phyloP scores from a whole-genome alignment of 2,888 invertebrate species.

The Selenia dentaria region DNA sequence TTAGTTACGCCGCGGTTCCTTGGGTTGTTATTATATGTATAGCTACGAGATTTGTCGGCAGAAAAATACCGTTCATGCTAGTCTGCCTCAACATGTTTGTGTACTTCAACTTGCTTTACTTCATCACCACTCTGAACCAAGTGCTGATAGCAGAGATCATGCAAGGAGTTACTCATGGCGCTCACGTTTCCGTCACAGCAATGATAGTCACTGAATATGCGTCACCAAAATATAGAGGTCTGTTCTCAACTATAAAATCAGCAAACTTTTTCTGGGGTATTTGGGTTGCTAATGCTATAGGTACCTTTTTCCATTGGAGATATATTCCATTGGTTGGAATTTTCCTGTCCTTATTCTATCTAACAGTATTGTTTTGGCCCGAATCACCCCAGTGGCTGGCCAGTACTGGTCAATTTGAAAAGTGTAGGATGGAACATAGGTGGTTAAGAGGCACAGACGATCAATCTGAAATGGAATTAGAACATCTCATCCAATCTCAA shows the following conservation, averaged over 20 bases:
- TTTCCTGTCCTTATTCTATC: conserved; percentile 12
- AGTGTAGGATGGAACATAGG: conserved; percentile 29
- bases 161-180: conserved; percentile 1
- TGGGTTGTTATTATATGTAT: conserved; percentile 34
- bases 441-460: conserved; percentile 34
- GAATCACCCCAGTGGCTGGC: conserved; percentile 41
- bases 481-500: conserved; percentile 23
- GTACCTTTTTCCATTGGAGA: conserved; percentile 37
- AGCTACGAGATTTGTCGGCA: conserved; percentile 24
- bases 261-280: conserved; percentile 37
- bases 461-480: conserved; percentile 28
- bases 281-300: conserved; percentile 39
- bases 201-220: conserved; percentile 35
- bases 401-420: conserved; percentile 35
- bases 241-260: conserved; percentile 36
- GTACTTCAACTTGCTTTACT: conserved; percentile 14
- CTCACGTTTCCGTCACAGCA: conserved; percentile 15
- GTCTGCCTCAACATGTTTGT: conserved; percentile 22
- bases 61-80: conserved; percentile 31
- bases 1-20: conserved; percentile 34
- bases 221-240: conserved; percentile 31
- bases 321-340: conserved; percentile 32
- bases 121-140: conserved; percentile 1
- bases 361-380: conserved; percentile 25
- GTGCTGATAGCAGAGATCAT: conserved; percentile 5